A percentile compares a stretch with the other conserved stretches of the same genome.
These are phyloP conservation scores for Enteromius argenteus DNA, from an alignment of 2,797 vertebrate species.

Conservation along the genomic window DNA sequence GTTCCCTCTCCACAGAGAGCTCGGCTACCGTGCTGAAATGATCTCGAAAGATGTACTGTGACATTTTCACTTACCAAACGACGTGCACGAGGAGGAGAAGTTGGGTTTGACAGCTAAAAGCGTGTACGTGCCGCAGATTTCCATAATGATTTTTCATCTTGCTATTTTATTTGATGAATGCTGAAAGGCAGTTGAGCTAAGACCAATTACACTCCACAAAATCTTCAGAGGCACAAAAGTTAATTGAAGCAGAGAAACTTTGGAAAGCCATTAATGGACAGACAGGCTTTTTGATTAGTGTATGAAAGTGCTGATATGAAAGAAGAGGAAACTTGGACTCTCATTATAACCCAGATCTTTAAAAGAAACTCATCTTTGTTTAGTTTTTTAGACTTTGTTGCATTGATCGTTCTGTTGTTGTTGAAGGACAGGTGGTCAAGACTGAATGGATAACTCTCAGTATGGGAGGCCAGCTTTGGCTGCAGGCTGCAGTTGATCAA, in stretches of 20 bases:
- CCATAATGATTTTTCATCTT: slow-evolving; percentile 44
- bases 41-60: slow-evolving; percentile 41
- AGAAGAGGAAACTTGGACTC: slow-evolving; percentile 51
- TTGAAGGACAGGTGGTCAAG: slow-evolving; percentile 42
- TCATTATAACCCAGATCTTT: slow-evolving; percentile 16
- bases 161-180: slow-evolving; percentile 72
- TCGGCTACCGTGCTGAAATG: background rate
- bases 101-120: slow-evolving; percentile 37
- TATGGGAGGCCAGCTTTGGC: slow-evolving; percentile 33
- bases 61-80: slow-evolving; percentile 29
- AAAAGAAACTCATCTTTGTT: slow-evolving; percentile 8
- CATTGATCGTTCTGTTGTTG: slow-evolving; percentile 39
- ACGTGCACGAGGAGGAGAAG: slow-evolving; percentile 5
- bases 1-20: slow-evolving; percentile 18
- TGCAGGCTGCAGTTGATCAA: slow-evolving; percentile 44
- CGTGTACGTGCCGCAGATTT: background rate
- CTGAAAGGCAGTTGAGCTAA: slow-evolving; percentile 73
- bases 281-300: slow-evolving; percentile 66
- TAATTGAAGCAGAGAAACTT: slow-evolving; percentile 79
- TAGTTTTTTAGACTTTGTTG: slow-evolving; percentile 13
- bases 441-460: slow-evolving; percentile 39
- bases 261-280: slow-evolving; percentile 67
- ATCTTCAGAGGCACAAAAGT: slow-evolving; percentile 71
- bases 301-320: slow-evolving; percentile 68
- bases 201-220: slow-evolving; percentile 78